Evolutionary conservation across 2,113 vertebrate genomes (phyloP).

Genomic region (Sebastes fasciatus): DNA sequence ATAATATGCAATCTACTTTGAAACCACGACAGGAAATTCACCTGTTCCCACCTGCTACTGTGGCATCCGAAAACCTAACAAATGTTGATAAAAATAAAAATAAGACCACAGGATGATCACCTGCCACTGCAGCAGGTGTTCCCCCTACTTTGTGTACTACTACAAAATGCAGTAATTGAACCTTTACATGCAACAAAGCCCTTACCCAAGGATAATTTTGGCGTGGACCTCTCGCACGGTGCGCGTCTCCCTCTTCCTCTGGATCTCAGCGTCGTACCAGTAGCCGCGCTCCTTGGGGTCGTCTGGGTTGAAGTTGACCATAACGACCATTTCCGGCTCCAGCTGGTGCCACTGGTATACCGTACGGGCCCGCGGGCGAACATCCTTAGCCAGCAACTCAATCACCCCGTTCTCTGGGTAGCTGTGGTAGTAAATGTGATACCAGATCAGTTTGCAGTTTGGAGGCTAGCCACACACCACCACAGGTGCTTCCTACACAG

Average conservation of each 20-base stretch:
- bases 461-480: constrained; percentile 6
- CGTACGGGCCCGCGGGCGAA: constrained; percentile 91
- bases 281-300: constrained; percentile 94
- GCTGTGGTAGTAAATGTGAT: constrained; percentile 71
- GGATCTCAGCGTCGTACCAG: constrained; percentile 96
- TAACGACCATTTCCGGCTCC: constrained; percentile 91
- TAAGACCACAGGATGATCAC: background rate
- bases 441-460: background rate
- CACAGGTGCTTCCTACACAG: constrained; percentile 39
- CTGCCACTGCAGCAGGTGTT: background rate
- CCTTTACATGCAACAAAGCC: background rate
- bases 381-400: constrained; percentile 85
- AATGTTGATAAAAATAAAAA: background rate
- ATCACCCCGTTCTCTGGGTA: constrained; percentile 95
- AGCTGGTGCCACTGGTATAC: constrained; percentile 93
- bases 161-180: background rate
- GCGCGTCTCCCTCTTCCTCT: constrained; percentile 90
- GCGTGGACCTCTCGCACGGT: constrained; percentile 88
- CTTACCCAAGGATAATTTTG: constrained; percentile 92
- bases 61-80: constrained; percentile 9
- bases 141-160: background rate
- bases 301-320: constrained; percentile 97
- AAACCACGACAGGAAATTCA: constrained; percentile 20
- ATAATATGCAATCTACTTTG: background rate
- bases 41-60: constrained; percentile 16